Evolutionary conservation across 2,797 vertebrate genomes (phyloP), one percentile per base, ranked within the genome.

Genomic region (Austrolebias charrua): DNA sequence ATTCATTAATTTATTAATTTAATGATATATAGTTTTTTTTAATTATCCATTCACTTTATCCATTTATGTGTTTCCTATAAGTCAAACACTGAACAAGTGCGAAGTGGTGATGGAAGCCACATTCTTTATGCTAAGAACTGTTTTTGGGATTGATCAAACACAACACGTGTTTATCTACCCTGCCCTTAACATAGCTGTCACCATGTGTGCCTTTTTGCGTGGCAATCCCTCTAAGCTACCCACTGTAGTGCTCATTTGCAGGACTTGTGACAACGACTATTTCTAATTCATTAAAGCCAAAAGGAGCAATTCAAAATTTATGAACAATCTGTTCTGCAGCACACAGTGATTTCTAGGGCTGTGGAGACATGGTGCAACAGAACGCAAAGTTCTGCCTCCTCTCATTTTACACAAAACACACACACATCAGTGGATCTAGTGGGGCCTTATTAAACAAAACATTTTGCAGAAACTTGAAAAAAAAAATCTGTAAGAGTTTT

Each of bases 221-320:
- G 71, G 82, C 79, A 83, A 76, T 80, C 82, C 87, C 90, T 91
- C 67, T 70, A 60, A 91, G 92, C 85, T 58, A 92, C 88, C 82
- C 83, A 55, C 73, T 73, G 61, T 83, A 85, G 75, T 81, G 61
- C 73, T 76, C 16, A 35, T 70, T 81, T 28, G 42, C 57, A 64
- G 60, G 50, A 85, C 84, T 89, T 74, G 83, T 90, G 87, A 86
- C 87, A 86, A 91, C 88, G 83, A 84, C 72, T 54, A 92, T 94
- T 78, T 90, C 83, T 93, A 92, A 93, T 93, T 94, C 86, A 94
- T 93, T 90, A 91, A 93, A 93, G 92, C 92, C 92, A 92, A 93
- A 93, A 92, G 91, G 90, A 92, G 84, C 24, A 18, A 92, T 92
- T 87, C 86, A 93, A 94, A 92, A 93, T 93, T 92, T 71, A 94